A percentile compares a stretch with the other conserved stretches of the same genome.
phyloP scores from a whole-genome alignment of 1,140 invertebrate species.

The Aphis craccivora region DNA sequence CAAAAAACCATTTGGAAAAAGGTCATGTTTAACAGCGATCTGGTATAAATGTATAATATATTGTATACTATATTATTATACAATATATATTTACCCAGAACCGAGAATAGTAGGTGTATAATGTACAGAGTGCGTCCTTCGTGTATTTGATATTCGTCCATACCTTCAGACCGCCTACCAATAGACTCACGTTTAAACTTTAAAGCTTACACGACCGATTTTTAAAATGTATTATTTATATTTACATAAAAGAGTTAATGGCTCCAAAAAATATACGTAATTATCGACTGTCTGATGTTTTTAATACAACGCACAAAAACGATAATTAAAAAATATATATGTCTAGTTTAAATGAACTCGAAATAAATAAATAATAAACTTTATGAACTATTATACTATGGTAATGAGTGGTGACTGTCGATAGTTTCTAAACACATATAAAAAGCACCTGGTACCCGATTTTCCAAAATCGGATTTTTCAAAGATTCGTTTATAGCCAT shows the following conservation, averaged over 20 bases:
- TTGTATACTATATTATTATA: background rate
- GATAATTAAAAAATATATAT: background rate
- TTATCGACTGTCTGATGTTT: background rate
- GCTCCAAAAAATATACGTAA: background rate
- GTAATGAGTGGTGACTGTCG: background rate
- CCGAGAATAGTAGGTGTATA: background rate
- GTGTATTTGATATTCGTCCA: background rate
- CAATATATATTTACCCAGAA: background rate
- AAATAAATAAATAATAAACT: background rate
- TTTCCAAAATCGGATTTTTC: background rate
- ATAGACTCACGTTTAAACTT: background rate
- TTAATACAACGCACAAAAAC: background rate
- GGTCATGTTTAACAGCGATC: background rate
- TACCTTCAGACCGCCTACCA: background rate
- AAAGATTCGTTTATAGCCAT: background rate
- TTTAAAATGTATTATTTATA: background rate
- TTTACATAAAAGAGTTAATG: background rate
- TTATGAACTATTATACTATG: background rate
- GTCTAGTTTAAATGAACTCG: background rate
- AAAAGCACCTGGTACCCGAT: background rate
- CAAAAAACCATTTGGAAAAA: conserved; percentile 18
- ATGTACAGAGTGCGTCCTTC: background rate
- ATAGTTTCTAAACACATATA: no score
- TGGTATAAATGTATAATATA: background rate
- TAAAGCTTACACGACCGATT: background rate